phyloP scores from a whole-genome alignment of 1,140 invertebrate species.

The Chymomyza costata region DNA sequence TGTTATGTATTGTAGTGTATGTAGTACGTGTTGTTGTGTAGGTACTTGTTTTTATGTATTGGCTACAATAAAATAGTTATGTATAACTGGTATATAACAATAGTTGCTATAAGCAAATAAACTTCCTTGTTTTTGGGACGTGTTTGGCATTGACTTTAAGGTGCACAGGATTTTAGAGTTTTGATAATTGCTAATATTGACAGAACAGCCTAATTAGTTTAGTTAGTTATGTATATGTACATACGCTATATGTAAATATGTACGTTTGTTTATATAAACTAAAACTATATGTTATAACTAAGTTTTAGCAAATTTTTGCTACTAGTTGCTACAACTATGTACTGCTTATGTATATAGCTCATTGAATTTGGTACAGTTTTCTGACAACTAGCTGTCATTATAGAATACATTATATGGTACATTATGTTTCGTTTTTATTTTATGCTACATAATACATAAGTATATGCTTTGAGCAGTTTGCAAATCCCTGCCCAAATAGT shows the following conservation, averaged over 20 bases:
- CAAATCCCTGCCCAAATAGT: conserved; percentile 19
- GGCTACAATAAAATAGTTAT: conserved; percentile 10
- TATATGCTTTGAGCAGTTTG: conserved; percentile 34
- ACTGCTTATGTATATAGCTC: conserved; percentile 37
- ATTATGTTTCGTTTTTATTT: not conserved
- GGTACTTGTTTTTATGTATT: conserved; percentile 54
- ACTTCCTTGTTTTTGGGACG: conserved; percentile 36
- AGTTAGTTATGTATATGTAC: conserved; percentile 10
- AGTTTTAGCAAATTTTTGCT: not conserved
- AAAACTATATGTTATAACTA: conserved; percentile 4
- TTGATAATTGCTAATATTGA: too few relatives aligned
- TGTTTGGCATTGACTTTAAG: conserved; percentile 18
- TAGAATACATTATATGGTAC: not conserved
- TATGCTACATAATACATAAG: not conserved
- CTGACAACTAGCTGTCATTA: not conserved
- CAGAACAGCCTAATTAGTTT: conserved; percentile 7
- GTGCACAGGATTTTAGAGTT: conserved; percentile 7
- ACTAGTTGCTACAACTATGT: conserved; percentile 1
- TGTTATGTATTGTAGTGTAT: conserved; percentile 14
- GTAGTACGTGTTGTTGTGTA: conserved; percentile 26
- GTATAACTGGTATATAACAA: too few relatives aligned
- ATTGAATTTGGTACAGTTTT: conserved; percentile 60
- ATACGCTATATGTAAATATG: conserved; percentile 1
- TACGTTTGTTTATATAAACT: conserved; percentile 13
- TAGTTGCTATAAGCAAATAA: conserved; percentile 29